These are phyloP conservation scores for Drosophila atripex DNA, from an alignment of 2,888 invertebrate species.

Conservation along the genomic window DNA sequence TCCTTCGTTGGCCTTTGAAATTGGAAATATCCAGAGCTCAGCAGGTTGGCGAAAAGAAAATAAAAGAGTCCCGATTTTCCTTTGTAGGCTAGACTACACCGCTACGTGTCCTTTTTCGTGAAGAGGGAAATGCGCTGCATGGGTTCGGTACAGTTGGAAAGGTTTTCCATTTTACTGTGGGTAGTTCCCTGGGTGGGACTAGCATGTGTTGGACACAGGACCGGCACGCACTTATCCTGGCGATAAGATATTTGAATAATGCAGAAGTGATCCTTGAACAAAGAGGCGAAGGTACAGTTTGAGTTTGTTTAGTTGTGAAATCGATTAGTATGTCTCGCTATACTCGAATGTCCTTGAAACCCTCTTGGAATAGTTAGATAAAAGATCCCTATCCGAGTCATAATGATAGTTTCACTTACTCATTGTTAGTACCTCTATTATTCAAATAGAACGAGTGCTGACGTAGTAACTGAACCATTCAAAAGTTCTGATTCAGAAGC, in stretches of 20 bases:
- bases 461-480: slow-evolving; percentile 31
- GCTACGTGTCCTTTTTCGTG: slow-evolving; percentile 22
- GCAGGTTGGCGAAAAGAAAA: slow-evolving; percentile 25
- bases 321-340: slow-evolving; percentile 32
- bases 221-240: slow-evolving; percentile 36
- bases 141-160: slow-evolving; percentile 23
- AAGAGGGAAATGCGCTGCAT: neutral
- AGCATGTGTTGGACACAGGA: slow-evolving; percentile 38
- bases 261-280: neutral
- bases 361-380: neutral
- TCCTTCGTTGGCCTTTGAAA: slow-evolving; percentile 20
- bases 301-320: slow-evolving; percentile 31
- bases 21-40: slow-evolving; percentile 8
- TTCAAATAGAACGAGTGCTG: slow-evolving; percentile 6
- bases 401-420: slow-evolving; percentile 23
- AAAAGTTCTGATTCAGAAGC: slow-evolving; percentile 28
- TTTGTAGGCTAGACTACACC: slow-evolving; percentile 18
- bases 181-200: slow-evolving; percentile 8
- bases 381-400: neutral
- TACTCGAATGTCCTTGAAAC: neutral
- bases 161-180: neutral
- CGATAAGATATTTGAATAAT: slow-evolving; percentile 36
- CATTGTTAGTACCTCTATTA: neutral
- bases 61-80: slow-evolving; percentile 1
- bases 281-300: neutral